phyloP scores from a whole-genome alignment of 2,797 vertebrate genomes.

The Limosa lapponica region DNA sequence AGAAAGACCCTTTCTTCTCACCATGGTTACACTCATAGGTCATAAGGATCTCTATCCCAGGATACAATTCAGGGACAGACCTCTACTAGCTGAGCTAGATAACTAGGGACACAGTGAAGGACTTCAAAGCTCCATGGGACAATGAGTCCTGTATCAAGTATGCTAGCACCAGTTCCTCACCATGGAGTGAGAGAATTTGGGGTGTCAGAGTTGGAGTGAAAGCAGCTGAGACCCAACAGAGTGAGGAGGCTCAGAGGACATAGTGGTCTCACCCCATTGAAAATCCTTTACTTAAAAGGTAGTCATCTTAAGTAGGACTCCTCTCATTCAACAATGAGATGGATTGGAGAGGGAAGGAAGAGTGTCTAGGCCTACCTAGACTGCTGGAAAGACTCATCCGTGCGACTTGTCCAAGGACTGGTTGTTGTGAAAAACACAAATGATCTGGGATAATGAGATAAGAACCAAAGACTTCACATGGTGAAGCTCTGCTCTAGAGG shows the following conservation, averaged over 20 bases:
- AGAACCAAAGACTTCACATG: not conserved
- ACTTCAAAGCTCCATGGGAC: not conserved
- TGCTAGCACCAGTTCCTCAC: not conserved
- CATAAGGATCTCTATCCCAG: not conserved
- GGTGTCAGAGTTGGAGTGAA: not conserved
- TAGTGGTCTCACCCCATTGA: not conserved
- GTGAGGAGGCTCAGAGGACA: not conserved
- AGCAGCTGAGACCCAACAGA: not conserved
- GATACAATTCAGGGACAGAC: not conserved
- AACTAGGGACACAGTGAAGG: not conserved
- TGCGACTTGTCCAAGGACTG: not conserved
- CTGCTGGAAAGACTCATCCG: not conserved
- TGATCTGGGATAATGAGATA: not conserved
- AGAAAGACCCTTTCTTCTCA: not conserved
- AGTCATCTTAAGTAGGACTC: not conserved
- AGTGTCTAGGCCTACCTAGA: not conserved
- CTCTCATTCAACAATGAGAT: not conserved
- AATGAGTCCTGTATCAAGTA: fast-evolving
- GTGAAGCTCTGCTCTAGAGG: not conserved
- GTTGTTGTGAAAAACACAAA: not conserved
- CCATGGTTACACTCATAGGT: not conserved
- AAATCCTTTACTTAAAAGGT: not conserved
- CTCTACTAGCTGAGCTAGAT: not conserved
- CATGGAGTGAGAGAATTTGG: not conserved
- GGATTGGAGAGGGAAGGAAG: not conserved